A percentile compares a stretch with the other conserved stretches of the same genome.
Evolutionary conservation across 2,113 vertebrate species (phyloP).

Genomic region (Larimichthys crocea): DNA sequence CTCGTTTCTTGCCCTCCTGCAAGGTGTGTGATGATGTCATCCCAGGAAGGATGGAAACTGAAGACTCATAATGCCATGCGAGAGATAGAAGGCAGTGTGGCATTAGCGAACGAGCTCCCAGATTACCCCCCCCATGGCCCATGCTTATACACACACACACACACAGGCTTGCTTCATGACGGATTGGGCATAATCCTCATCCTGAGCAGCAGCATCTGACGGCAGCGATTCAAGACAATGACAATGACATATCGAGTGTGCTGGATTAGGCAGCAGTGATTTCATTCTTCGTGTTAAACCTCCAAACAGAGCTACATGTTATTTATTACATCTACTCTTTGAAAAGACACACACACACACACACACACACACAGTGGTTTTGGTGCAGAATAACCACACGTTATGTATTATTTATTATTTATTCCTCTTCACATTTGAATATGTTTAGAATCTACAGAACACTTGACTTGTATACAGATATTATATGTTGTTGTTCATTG

Average conservation of each 20-base stretch:
- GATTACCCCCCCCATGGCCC: slow-evolving; percentile 63
- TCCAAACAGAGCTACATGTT: slow-evolving; percentile 22
- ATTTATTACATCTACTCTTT: slow-evolving; percentile 2
- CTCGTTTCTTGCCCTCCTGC: not conserved
- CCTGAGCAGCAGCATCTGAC: slow-evolving; percentile 56
- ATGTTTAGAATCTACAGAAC: not conserved
- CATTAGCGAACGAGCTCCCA: slow-evolving; percentile 65
- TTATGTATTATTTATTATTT: not conserved
- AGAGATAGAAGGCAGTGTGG: slow-evolving; percentile 54
- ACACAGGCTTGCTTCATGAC: slow-evolving; percentile 51
- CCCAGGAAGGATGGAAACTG: slow-evolving; percentile 9
- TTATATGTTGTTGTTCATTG: too few species aligned
- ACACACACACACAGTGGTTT: not conserved
- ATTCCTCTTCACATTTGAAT: not conserved
- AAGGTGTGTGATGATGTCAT: slow-evolving; percentile 50
- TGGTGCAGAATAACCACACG: not conserved
- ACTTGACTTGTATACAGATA: not conserved
- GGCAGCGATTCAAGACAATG: slow-evolving; percentile 64
- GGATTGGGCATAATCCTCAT: slow-evolving; percentile 78
- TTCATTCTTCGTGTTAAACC: slow-evolving; percentile 40
- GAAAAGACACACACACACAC: not conserved
- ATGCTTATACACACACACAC: not conserved
- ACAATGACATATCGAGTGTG: slow-evolving; percentile 64
- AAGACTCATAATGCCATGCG: slow-evolving; percentile 46
- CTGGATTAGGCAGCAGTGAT: slow-evolving; percentile 59